Evolutionary conservation across 2,888 invertebrate genomes (phyloP).

Genomic region (Harmothoe impar): DNA sequence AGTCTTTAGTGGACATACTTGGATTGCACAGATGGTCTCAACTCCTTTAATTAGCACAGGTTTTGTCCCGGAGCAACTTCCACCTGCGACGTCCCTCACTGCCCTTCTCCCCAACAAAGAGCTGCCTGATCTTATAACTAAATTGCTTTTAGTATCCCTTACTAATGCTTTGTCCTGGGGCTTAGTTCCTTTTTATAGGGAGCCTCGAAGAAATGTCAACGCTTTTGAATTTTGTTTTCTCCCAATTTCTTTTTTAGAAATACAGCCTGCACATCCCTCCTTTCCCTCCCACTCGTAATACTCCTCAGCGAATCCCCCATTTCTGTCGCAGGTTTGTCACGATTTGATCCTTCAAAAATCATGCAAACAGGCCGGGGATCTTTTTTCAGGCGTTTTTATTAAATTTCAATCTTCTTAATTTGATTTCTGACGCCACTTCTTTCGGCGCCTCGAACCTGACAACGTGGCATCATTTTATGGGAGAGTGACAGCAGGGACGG

Average conservation of each 20-base stretch:
- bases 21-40: background rate
- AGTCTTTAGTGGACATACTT: background rate
- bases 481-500: conserved; percentile 20
- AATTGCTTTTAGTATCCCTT: background rate
- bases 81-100: background rate
- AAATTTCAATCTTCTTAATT: conserved; percentile 55
- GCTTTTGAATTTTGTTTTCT: conserved; percentile 16
- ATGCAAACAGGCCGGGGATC: background rate
- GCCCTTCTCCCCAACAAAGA: background rate
- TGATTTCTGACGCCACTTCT: conserved; percentile 47
- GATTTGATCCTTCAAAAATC: conserved; percentile 39
- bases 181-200: background rate
- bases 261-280: background rate
- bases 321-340: conserved; percentile 28
- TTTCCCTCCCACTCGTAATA: background rate
- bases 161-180: conserved; percentile 14
- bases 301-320: background rate
- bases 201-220: background rate
- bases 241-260: background rate
- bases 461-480: conserved; percentile 14
- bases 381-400: background rate
- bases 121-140: background rate
- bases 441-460: conserved; percentile 30
- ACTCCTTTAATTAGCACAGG: conserved; percentile 7
- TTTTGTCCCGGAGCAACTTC: background rate